phyloP scores from a whole-genome alignment of 2,888 invertebrate species.

The Drosophila mulleri region DNA sequence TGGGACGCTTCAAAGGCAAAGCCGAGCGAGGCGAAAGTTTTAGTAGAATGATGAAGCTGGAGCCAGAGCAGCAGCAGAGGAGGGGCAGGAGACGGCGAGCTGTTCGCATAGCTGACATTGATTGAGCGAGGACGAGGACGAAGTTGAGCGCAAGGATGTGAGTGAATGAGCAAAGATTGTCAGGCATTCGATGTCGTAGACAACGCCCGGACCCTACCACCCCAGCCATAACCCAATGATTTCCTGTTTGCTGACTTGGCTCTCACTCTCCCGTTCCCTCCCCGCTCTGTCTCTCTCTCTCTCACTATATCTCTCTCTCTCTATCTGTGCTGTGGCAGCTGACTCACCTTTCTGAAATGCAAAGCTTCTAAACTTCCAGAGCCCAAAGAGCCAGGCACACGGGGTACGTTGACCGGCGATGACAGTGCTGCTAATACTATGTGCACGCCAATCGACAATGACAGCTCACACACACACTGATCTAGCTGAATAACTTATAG shows the following conservation, averaged over 20 bases:
- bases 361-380: not conserved
- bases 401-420: conserved; percentile 41
- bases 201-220: conserved; percentile 10
- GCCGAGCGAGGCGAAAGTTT: conserved; percentile 45
- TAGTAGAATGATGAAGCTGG: conserved; percentile 17
- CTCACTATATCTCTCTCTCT: no score
- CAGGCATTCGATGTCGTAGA: conserved; percentile 42
- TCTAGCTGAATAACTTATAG: not conserved
- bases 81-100: not conserved
- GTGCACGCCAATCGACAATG: conserved; percentile 44
- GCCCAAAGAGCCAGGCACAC: not conserved
- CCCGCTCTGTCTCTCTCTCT: no score
- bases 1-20: conserved; percentile 43
- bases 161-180: conserved; percentile 57
- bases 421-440: conserved; percentile 53
- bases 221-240: not conserved
- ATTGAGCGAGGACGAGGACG: conserved; percentile 63
- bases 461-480: conserved; percentile 7
- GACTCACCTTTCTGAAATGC: conserved; percentile 38
- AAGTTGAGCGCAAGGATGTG: conserved; percentile 33
- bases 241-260: conserved; percentile 9
- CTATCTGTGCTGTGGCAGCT: conserved; percentile 9
- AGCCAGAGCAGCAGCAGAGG: not conserved
- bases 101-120: conserved; percentile 60
- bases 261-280: not conserved